phyloP scores from a whole-genome alignment of 2,888 invertebrate genomes.

The Lumbricus terrestris region DNA sequence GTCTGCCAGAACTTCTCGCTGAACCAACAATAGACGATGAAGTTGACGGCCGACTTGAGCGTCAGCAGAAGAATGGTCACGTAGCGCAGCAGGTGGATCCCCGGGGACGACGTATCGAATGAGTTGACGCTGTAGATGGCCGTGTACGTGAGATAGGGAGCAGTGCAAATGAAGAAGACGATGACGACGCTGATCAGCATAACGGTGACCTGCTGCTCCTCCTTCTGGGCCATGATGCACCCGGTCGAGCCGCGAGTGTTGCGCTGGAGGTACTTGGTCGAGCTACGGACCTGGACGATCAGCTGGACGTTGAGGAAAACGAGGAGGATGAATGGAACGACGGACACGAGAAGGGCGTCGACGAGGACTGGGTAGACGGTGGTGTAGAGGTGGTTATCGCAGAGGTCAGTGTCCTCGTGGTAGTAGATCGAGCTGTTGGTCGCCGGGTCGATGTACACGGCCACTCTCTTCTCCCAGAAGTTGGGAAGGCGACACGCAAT shows the following conservation, averaged over 20 bases:
- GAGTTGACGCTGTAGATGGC: slow-evolving; percentile 35
- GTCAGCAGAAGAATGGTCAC: slow-evolving; percentile 44
- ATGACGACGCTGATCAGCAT: slow-evolving; percentile 54
- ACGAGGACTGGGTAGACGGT: slow-evolving; percentile 43
- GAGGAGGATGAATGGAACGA: slow-evolving; percentile 49
- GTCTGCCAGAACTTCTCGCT: slow-evolving; percentile 57
- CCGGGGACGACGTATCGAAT: background rate
- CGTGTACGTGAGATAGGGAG: slow-evolving; percentile 49
- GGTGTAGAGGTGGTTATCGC: slow-evolving; percentile 39
- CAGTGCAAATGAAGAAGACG: slow-evolving; percentile 55
- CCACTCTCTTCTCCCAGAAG: slow-evolving; percentile 45
- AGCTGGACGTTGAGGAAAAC: slow-evolving; percentile 49
- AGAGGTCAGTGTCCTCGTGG: slow-evolving; percentile 39
- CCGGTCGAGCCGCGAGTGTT: slow-evolving; percentile 38
- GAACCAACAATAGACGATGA: slow-evolving; percentile 58
- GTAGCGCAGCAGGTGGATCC: slow-evolving; percentile 33
- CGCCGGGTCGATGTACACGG: slow-evolving; percentile 21
- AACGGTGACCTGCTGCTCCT: slow-evolving; percentile 54
- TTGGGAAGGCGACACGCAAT: slow-evolving; percentile 46
- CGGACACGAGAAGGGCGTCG: slow-evolving; percentile 44
- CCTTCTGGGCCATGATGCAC: slow-evolving; percentile 44
- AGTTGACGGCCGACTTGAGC: slow-evolving; percentile 55
- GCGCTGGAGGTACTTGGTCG: slow-evolving; percentile 47
- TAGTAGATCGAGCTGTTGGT: slow-evolving; percentile 33
- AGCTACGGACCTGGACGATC: slow-evolving; percentile 51